Base-by-base conservation (phyloP, 2,113 vertebrate species). In the Abramis brama region DNA sequence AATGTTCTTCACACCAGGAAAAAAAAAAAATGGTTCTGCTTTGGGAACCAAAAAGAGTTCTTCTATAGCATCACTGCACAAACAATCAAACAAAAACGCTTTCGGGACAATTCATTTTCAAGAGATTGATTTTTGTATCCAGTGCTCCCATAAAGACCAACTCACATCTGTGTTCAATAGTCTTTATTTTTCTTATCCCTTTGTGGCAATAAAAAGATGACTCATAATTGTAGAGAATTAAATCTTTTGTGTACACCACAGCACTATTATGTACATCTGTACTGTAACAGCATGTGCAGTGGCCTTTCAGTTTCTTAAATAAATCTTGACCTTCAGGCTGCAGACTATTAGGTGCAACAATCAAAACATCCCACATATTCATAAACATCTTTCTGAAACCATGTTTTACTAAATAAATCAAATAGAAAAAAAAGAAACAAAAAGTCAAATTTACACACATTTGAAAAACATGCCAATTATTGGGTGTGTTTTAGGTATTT, bases 251-350 rank as follows among this genome's bases (percentile, higher is more conserved):
- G 55, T 83, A 83, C 86, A 84, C 82, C 84, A 88, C 78, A 71
- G 57, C 84, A 73, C 43, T 30, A 47, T 88, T 85, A 85, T 86
- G 84, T 88, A 86, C 79, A 85, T 36, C 43, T 70, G 47, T 74
- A 73, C 33, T 68, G 45, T 88, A 59, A 85, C 73, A 82, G 33
- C n/a, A 57, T 84, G 75, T 55, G 62, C 77, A 25, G 30, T 43
- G 77, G 33, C 30, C 21, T 59, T 60, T 59, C 77, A 19, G 39
- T 39, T 59, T 19, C 52, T n/a, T 59, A 59, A 78, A 78, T 55
- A 59, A 57, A 39, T 36, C 10, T 59, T 30, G 52, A 78, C 76
- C 47, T 55, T 2, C 25, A 78, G 50, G 52, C 9, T 59, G 52
- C 52, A 59, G 52, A 79, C 39, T 59, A 39, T n/a, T 71, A 71